Base-by-base conservation (phyloP, 2,888 invertebrate genomes). In the Steinernema carpocapsae region DNA sequence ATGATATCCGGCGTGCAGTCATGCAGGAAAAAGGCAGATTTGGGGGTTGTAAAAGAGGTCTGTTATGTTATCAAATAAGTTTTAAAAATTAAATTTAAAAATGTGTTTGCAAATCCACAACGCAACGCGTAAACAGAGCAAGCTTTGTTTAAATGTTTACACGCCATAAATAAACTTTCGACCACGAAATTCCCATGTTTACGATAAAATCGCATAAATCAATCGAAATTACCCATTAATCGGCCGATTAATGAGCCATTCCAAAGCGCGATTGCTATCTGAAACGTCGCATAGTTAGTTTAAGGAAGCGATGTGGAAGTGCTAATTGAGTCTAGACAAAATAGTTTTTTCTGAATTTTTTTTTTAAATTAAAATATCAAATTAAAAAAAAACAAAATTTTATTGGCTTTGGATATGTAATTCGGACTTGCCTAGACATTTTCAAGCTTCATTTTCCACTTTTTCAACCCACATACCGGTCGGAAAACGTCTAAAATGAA, bases 181-280 rank as follows among this genome's bases (percentile, higher is more conserved):
- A 48, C 17, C 48, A 48, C 48, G 14, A 19, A 29, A 29, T 32
- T 64, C 29, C 26, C 32, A 64, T 64, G 64, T 64, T 64, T 64
- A 64, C 64, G 64, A 64, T 64, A 32, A 64, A 64, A 64, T 64
- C 64, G 4, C 64, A 64, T 64, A 29, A 64, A 64, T 64, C 64
- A 64, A 6, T 32, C 64, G 7, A 64, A 64, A 64, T 64, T 26
- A 64, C 64, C 64, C 7, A 64, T 64, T 32, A 52, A 64, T 64
- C 64, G 64, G 37, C 64, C 64, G 32, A 32, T 64, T 64, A 64
- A 64, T 26, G 29, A 37, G 26, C 29, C 64, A 37, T 64, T 26
- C 37, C 37, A 32, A 32, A 32, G 10, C 32, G 64, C 32, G 64
- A 64, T 64, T 32, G 14, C 14, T 26, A 37, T 37, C 37, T 29